A percentile compares a stretch with the other conserved stretches of the same genome.
Evolutionary conservation across 2,888 invertebrate species (phyloP).

Genomic region (Nomada ferruginata): DNA sequence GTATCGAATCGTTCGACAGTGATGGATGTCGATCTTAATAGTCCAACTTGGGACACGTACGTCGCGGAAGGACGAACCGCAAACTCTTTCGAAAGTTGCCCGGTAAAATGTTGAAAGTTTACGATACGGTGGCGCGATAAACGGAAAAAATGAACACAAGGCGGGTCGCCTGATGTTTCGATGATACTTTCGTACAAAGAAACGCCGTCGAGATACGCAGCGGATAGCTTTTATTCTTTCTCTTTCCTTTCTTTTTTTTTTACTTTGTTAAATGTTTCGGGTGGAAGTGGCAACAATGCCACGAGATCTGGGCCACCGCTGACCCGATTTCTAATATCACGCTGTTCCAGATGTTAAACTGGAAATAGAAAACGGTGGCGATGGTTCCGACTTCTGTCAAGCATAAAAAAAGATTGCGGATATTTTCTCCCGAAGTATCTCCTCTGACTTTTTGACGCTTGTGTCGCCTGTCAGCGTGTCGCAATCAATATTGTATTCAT

Average conservation of each 20-base stretch:
- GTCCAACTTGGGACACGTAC: slow-evolving; percentile 59
- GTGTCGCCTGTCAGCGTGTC: not conserved
- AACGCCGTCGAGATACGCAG: slow-evolving; percentile 16
- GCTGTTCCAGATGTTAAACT: slow-evolving; percentile 48
- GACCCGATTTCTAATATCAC: slow-evolving; percentile 55
- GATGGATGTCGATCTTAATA: slow-evolving; percentile 79
- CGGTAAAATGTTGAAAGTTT: slow-evolving; percentile 37
- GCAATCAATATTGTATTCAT: not conserved
- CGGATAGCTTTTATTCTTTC: not conserved
- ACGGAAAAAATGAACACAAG: slow-evolving; percentile 24
- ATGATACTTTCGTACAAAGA: slow-evolving; percentile 37
- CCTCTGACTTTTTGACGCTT: not conserved
- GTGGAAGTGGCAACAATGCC: slow-evolving; percentile 43
- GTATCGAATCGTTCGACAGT: slow-evolving; percentile 69
- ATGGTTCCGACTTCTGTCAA: slow-evolving; percentile 1
- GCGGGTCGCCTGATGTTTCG: slow-evolving; percentile 22
- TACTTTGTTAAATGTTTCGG: slow-evolving; percentile 40
- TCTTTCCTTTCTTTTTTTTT: slow-evolving; percentile 16
- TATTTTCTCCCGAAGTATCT: slow-evolving; percentile 1
- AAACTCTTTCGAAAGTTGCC: slow-evolving; percentile 35
- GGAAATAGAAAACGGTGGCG: slow-evolving; percentile 20
- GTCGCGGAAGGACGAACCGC: slow-evolving; percentile 13
- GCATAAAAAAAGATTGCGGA: slow-evolving; percentile 11
- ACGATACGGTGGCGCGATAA: slow-evolving; percentile 17
- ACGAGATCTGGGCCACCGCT: slow-evolving; percentile 48